Percentiles rank a stretch among this genome's conserved stretches.
phyloP scores from a whole-genome alignment of 2,113 vertebrate species.

The Oenanthe oenanthe region DNA sequence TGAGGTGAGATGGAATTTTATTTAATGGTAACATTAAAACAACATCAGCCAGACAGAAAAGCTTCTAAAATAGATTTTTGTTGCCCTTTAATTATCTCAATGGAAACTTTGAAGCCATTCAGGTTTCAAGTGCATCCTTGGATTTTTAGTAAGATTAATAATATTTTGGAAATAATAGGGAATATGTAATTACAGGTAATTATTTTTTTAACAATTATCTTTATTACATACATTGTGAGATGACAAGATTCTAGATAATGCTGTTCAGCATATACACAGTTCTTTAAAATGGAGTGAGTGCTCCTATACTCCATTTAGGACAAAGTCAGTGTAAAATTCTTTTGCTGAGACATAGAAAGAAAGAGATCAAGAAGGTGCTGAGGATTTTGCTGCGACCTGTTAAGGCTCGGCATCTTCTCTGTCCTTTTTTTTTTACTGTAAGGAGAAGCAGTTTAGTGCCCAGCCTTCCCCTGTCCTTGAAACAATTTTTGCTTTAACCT shows the following conservation, averaged over 20 bases:
- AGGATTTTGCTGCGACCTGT: background rate
- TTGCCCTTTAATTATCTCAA: background rate
- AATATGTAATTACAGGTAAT: background rate
- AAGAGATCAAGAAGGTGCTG: background rate
- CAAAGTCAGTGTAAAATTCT: background rate
- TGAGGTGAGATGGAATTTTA: background rate
- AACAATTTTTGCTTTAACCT: background rate
- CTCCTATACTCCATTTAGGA: background rate
- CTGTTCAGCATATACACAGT: background rate
- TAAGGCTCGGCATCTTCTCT: background rate
- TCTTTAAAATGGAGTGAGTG: background rate
- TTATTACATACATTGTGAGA: background rate
- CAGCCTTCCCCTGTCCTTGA: background rate
- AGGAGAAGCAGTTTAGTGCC: background rate
- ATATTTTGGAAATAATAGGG: background rate
- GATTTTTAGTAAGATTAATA: background rate
- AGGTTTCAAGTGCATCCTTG: background rate
- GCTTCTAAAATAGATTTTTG: background rate
- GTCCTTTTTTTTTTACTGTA: background rate
- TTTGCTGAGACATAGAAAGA: background rate
- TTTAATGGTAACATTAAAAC: background rate
- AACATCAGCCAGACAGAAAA: background rate
- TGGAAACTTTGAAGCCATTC: background rate
- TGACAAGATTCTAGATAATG: background rate
- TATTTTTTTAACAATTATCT: background rate